Evolutionary conservation across 2,888 invertebrate genomes (phyloP).

Genomic region (Melinaea marsaeus): DNA sequence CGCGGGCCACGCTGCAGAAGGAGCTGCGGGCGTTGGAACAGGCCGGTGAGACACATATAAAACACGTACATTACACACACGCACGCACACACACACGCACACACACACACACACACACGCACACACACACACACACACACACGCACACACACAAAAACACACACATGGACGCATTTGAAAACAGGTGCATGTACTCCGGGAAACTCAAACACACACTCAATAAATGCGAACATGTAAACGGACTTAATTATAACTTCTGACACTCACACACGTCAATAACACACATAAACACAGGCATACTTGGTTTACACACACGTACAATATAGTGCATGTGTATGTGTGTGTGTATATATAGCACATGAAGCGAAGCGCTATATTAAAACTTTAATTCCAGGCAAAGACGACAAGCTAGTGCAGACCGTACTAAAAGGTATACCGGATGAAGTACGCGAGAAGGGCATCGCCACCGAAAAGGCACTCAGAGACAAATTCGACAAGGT

Average conservation of each 20-base stretch:
- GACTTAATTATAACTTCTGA: no score
- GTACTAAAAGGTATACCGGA: conserved; percentile 87
- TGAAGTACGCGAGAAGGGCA: conserved; percentile 87
- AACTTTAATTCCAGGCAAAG: conserved; percentile 70
- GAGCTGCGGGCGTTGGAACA: conserved; percentile 86
- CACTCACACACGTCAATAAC: no score
- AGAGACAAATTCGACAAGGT: conserved; percentile 89
- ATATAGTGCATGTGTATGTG: no score
- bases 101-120: not conserved
- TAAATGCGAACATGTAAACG: no score
- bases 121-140: not conserved
- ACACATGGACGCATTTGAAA: no score
- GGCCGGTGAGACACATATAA: conserved; percentile 73
- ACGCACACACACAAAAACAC: not conserved
- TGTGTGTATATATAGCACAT: no score
- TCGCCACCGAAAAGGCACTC: conserved; percentile 91
- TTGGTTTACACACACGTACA: no score
- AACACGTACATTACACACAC: no score
- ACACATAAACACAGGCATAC: no score
- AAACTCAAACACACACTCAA: not conserved
- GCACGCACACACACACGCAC: not conserved
- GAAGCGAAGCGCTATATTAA: no score
- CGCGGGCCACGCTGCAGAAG: conserved; percentile 77
- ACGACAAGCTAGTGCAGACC: conserved; percentile 88
- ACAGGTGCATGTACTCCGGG: no score